These are phyloP conservation scores for Mustelus asterias DNA, from an alignment of 2,113 vertebrate genomes.

Conservation along the genomic window DNA sequence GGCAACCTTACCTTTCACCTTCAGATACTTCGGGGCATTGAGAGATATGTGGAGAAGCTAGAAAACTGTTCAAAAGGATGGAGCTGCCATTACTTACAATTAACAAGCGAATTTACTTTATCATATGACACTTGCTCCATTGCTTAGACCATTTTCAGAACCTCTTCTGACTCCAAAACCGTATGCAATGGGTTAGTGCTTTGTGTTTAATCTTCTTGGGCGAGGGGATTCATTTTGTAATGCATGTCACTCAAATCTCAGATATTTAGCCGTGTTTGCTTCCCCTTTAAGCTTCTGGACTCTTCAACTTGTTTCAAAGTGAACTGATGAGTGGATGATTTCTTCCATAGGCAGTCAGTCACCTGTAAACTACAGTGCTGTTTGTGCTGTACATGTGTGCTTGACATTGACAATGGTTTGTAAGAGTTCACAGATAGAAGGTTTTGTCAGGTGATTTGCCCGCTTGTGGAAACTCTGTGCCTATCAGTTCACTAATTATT, in stretches of 20 bases:
- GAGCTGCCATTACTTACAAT: neutral
- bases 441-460: neutral
- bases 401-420: neutral
- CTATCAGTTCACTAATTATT: no score
- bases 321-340: neutral
- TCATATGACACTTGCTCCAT: neutral
- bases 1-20: no score
- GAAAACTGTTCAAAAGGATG: neutral
- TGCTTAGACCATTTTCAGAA: neutral
- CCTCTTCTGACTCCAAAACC: neutral
- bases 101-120: neutral
- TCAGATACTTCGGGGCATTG: neutral
- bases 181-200: neutral
- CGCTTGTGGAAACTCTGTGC: neutral
- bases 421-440: neutral
- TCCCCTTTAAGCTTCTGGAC: neutral
- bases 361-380: neutral
- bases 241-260: neutral
- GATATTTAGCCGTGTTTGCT: neutral
- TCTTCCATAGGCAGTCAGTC: neutral
- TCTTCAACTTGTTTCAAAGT: neutral
- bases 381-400: neutral
- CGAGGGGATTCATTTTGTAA: neutral
- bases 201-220: constrained; percentile 1
- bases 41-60: neutral